Conservation (phyloP, 2,888 invertebrate genomes). For the Aradus depressus region DNA sequence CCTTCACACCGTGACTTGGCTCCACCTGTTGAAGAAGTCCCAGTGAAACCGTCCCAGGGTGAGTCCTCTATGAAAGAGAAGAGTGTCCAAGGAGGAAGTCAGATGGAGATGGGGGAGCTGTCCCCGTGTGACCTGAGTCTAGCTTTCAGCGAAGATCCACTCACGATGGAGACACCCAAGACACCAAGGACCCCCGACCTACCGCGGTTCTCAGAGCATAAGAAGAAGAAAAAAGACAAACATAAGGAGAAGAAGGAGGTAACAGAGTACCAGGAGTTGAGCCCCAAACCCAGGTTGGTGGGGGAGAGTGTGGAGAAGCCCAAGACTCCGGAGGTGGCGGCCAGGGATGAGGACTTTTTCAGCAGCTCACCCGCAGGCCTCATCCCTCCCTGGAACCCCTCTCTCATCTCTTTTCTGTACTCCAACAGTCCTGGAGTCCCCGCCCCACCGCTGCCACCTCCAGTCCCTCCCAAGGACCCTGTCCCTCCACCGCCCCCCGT, state of each 20-base stretch:
- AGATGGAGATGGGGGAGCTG: no score
- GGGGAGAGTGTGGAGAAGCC: slow-evolving; percentile 54
- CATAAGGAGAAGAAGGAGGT: slow-evolving; percentile 38
- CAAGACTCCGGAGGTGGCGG: slow-evolving; percentile 30
- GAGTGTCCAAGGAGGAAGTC: no score
- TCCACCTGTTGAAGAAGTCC: slow-evolving; percentile 8
- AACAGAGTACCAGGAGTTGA: slow-evolving; percentile 22
- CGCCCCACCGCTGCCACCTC: not conserved
- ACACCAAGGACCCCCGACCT: slow-evolving; percentile 47
- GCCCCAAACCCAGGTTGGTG: slow-evolving; percentile 28
- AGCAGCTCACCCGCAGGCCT: slow-evolving; percentile 39
- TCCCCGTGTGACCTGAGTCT: no score
- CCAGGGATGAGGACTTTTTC: slow-evolving; percentile 33
- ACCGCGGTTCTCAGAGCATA: slow-evolving; percentile 18
- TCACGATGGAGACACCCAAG: slow-evolving; percentile 44
- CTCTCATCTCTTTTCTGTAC: no score
- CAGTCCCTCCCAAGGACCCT: not conserved
- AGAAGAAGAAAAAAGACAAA: slow-evolving; percentile 44
- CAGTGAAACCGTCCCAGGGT: slow-evolving; percentile 23
- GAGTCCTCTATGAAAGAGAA: no score
- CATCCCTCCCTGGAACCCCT: slow-evolving; percentile 36
- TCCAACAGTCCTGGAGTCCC: no score
- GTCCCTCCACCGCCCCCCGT: not conserved
- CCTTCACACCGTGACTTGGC: slow-evolving; percentile 3
- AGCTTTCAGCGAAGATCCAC: slow-evolving; percentile 40